Evolutionary conservation across 2,797 vertebrate species (phyloP).

Genomic region (Rhincodon typus): DNA sequence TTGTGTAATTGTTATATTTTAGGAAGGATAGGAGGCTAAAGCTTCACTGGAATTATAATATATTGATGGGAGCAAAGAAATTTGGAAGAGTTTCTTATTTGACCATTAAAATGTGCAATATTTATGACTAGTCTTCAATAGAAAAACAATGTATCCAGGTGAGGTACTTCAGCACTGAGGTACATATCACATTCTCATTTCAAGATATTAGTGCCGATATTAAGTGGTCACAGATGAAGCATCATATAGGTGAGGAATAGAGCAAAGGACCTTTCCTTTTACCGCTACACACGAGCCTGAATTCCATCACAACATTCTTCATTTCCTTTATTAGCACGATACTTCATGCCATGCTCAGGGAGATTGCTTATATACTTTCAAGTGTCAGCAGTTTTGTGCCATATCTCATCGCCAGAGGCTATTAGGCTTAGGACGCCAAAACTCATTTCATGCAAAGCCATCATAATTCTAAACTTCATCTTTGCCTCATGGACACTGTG

Average conservation of each 20-base stretch:
- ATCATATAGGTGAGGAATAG: neutral
- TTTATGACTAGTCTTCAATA: neutral
- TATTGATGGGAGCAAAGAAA: neutral
- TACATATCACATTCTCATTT: neutral
- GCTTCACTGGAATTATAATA: neutral
- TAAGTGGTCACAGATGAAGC: neutral
- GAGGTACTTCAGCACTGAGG: neutral
- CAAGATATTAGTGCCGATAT: neutral
- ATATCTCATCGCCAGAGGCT: neutral
- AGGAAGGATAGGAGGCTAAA: too few species aligned
- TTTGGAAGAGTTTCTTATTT: neutral
- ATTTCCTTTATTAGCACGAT: neutral
- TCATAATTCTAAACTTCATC: neutral
- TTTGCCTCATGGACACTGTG: neutral
- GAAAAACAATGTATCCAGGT: neutral
- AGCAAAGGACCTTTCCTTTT: neutral
- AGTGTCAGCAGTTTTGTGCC: neutral
- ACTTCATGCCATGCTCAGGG: neutral
- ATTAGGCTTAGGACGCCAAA: neutral
- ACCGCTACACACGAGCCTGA: neutral
- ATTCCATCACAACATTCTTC: neutral
- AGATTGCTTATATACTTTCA: neutral
- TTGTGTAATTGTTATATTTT: too few species aligned
- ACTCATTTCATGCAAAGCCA: neutral
- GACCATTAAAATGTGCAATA: neutral